A percentile compares a stretch with the other conserved stretches of the same genome.
Evolutionary conservation across 2,113 vertebrate genomes (phyloP).

Genomic region (Hemibagrus wyckioides): DNA sequence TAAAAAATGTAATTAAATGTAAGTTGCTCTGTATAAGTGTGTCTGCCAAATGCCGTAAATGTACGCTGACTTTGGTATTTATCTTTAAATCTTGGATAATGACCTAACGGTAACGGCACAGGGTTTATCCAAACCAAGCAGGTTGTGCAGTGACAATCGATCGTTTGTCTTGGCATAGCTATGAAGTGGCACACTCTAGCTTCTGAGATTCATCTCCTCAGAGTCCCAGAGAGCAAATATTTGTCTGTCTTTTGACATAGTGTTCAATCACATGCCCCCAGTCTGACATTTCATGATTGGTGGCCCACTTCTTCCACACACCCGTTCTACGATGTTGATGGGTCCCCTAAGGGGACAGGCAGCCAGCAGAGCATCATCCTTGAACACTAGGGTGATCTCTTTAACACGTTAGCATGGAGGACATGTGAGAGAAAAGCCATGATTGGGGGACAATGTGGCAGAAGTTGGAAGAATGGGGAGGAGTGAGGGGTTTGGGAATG

Average conservation of each 20-base stretch:
- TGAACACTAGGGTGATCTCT: conserved; percentile 47
- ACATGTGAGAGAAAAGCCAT: conserved; percentile 47
- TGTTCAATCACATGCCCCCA: conserved; percentile 70
- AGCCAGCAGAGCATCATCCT: conserved; percentile 50
- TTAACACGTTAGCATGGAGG: conserved; percentile 49
- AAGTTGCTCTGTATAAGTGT: too few relatives aligned
- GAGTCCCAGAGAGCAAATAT: conserved; percentile 66
- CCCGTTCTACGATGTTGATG: conserved; percentile 46
- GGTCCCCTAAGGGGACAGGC: conserved; percentile 48
- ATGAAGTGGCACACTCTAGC: background rate
- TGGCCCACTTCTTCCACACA: conserved; percentile 55
- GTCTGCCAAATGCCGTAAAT: too few relatives aligned
- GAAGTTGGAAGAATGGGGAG: conserved; percentile 31
- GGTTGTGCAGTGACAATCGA: background rate
- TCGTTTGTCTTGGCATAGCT: background rate
- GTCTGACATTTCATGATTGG: conserved; percentile 75
- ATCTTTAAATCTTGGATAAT: background rate
- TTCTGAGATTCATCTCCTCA: conserved; percentile 56
- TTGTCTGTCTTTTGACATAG: conserved; percentile 69
- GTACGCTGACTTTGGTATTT: background rate
- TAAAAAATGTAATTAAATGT: too few relatives aligned
- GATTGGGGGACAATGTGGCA: conserved; percentile 27
- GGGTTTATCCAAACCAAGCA: background rate
- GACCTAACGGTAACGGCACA: too few relatives aligned
- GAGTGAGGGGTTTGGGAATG: conserved; percentile 60